Percentiles rank a stretch among this genome's conserved stretches.
Conservation (phyloP, 2,113 vertebrate genomes). For the Tachycineta bicolor region DNA sequence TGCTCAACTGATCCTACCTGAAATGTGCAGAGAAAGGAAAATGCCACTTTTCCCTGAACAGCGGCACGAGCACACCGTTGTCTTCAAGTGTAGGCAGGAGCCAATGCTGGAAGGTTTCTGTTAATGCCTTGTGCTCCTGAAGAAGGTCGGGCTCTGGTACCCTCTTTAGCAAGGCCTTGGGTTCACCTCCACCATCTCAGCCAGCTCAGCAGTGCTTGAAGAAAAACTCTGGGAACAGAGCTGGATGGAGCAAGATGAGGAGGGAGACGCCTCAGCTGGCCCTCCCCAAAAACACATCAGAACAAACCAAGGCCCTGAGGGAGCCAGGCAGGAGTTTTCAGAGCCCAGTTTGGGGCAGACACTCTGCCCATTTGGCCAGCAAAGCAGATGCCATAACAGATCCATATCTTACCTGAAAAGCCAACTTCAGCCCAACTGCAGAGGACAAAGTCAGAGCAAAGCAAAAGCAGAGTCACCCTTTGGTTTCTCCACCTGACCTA, state of each 20-base stretch:
- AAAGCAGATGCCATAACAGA: not conserved
- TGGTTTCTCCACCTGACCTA: constrained; percentile 15
- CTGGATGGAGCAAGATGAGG: not conserved
- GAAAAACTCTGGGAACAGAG: not conserved
- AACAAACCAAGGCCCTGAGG: not conserved
- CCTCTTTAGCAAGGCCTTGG: not conserved
- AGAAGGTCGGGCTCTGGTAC: not conserved
- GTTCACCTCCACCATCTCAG: not conserved
- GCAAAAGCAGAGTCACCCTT: not conserved
- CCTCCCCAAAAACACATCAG: not conserved
- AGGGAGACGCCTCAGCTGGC: rapidly evolving
- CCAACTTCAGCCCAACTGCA: not conserved
- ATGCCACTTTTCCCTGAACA: not conserved
- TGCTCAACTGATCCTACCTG: not conserved
- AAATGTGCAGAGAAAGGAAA: not conserved
- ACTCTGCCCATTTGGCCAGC: not conserved
- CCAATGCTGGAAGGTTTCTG: not conserved
- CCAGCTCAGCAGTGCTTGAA: not conserved
- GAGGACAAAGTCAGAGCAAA: not conserved
- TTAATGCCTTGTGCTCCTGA: not conserved
- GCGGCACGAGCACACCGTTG: rapidly evolving
- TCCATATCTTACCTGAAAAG: not conserved
- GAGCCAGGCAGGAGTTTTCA: not conserved
- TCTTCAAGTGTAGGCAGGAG: not conserved
- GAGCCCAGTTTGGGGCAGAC: rapidly evolving